Evolutionary conservation across 2,888 invertebrate genomes (phyloP).

Genomic region (Drosophila imparisetae): DNA sequence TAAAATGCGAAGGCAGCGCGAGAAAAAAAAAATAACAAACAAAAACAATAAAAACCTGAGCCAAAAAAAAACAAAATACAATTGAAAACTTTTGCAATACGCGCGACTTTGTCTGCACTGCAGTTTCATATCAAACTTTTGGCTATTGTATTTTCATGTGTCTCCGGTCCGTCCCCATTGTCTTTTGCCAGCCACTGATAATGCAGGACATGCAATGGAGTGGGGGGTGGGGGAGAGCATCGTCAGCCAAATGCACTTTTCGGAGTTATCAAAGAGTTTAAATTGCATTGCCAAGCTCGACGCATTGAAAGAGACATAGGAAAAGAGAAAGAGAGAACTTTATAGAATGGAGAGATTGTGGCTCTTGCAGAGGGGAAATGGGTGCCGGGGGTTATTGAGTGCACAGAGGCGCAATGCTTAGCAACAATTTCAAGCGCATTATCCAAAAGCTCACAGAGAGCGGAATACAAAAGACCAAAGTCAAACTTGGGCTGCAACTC

Average conservation of each 20-base stretch:
- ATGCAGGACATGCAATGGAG: constrained; percentile 17
- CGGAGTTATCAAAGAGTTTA: constrained; percentile 80
- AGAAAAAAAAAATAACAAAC: constrained; percentile 3
- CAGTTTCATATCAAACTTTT: constrained; percentile 80
- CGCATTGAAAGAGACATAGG: constrained; percentile 20
- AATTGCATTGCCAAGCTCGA: constrained; percentile 75
- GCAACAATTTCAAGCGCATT: constrained; percentile 79
- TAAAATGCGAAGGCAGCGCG: constrained; percentile 19
- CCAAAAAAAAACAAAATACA: constrained; percentile 41
- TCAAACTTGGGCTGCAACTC: constrained; percentile 70
- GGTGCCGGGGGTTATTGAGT: not conserved
- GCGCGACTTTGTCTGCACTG: constrained; percentile 65
- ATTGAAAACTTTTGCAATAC: constrained; percentile 80
- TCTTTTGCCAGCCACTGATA: constrained; percentile 55
- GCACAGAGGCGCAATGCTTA: constrained; percentile 34
- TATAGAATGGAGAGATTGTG: not conserved
- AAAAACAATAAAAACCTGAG: constrained; percentile 20
- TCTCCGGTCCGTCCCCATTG: constrained; percentile 57
- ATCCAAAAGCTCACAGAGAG: constrained; percentile 50
- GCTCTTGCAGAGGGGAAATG: not conserved
- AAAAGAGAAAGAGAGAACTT: not conserved
- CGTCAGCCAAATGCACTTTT: constrained; percentile 79
- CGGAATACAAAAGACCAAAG: constrained; percentile 71
- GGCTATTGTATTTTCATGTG: constrained; percentile 80
- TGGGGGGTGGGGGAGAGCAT: constrained; percentile 26